phyloP scores from a whole-genome alignment of 2,113 vertebrate genomes.

The Centropus bengalensis region DNA sequence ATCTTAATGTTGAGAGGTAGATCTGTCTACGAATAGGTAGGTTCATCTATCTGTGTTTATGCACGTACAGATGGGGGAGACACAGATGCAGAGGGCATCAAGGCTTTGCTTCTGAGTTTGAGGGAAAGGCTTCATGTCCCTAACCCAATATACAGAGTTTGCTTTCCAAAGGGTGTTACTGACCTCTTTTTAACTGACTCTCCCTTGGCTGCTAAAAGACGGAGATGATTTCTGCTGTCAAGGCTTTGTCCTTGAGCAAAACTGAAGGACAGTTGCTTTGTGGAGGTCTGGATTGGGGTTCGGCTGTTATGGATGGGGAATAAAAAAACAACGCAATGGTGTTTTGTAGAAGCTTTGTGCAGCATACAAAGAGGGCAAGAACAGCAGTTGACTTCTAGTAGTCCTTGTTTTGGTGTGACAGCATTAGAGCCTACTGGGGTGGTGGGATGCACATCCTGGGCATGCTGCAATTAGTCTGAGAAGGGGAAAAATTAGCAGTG shows the following conservation, averaged over 20 bases:
- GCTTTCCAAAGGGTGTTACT: background rate
- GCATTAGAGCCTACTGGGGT: background rate
- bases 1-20: background rate
- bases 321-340: background rate
- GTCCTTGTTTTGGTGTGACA: background rate
- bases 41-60: background rate
- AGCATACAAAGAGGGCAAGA: background rate
- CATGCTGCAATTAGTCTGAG: background rate
- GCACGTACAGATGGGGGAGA: background rate
- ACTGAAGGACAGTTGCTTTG: background rate
- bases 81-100: background rate
- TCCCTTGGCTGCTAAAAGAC: background rate
- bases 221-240: background rate
- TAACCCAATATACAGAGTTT: background rate
- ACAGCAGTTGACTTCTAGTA: background rate
- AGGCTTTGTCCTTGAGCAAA: background rate
- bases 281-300: background rate
- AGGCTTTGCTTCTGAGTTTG: background rate
- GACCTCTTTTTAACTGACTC: background rate
- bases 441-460: background rate
- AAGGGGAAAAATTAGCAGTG: background rate
- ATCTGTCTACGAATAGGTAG: rapidly evolving
- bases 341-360: background rate
- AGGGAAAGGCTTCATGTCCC: background rate
- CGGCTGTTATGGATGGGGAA: background rate